A percentile compares a stretch with the other conserved stretches of the same genome.
Evolutionary conservation across 2,888 invertebrate genomes (phyloP).

Genomic region (Girardia tigrina): DNA sequence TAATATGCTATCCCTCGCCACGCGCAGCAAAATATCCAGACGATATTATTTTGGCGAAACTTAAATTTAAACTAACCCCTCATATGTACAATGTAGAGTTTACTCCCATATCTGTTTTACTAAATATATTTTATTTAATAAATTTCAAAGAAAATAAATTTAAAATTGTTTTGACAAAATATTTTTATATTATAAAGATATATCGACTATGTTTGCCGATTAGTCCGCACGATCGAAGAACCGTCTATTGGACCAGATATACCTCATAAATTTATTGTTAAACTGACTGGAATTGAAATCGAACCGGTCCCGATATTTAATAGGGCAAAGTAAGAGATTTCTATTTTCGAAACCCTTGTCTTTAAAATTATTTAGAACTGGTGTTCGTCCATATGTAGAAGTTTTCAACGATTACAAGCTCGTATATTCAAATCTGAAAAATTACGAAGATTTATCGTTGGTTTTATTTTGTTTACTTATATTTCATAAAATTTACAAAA

Average conservation of each 20-base stretch:
- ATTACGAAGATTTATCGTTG: constrained; percentile 68
- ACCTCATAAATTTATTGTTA: constrained; percentile 70
- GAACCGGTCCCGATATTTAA: constrained; percentile 83
- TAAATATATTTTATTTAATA: no score
- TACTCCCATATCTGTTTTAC: no score
- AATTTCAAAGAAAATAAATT: no score
- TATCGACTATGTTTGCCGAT: constrained; percentile 70
- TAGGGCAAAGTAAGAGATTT: constrained; percentile 60
- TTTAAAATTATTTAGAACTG: constrained; percentile 58
- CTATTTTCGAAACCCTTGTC: neutral
- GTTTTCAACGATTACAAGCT: constrained; percentile 68
- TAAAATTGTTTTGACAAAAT: neutral
- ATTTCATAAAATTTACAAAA: constrained; percentile 17
- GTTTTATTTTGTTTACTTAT: neutral
- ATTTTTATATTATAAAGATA: constrained; percentile 55
- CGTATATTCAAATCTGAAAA: constrained; percentile 66
- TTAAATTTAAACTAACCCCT: no score
- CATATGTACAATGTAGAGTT: no score
- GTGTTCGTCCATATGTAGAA: constrained; percentile 80
- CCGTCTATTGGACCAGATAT: constrained; percentile 57
- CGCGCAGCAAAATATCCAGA: no score
- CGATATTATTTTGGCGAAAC: no score
- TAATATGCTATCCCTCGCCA: no score
- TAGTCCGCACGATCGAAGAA: constrained; percentile 54
- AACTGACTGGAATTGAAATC: constrained; percentile 66